Conservation (phyloP, 2,888 invertebrate species). For the Rhamnusium bicolor region DNA sequence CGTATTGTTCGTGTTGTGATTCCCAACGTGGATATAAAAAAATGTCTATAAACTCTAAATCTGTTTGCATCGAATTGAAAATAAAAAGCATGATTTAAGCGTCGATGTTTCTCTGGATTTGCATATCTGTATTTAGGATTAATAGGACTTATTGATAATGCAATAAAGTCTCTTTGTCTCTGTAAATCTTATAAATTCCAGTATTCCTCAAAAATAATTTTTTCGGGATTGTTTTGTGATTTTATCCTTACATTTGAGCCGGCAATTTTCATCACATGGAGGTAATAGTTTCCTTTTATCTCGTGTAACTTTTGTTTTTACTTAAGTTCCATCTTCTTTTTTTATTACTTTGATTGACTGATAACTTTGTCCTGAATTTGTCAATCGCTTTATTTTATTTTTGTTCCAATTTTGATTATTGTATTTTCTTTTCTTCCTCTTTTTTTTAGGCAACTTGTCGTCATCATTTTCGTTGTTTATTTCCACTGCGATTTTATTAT, state of each 20-base stretch:
- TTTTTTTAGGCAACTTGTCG: conserved; percentile 4
- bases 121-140: conserved; percentile 28
- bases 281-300: no score
- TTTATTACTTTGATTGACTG: no score
- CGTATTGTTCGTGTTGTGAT: conserved; percentile 23
- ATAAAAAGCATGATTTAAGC: conserved; percentile 32
- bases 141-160: conserved; percentile 17
- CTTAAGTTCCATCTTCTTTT: conserved; percentile 21
- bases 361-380: neutral
- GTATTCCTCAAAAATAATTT: conserved; percentile 34
- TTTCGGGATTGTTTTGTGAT: conserved; percentile 29
- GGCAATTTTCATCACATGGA: no score
- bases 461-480: no score
- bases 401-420: conserved; percentile 16
- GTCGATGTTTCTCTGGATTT: neutral
- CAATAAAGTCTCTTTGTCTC: conserved; percentile 33
- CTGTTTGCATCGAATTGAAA: conserved; percentile 26
- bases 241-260: conserved; percentile 36
- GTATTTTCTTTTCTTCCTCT: conserved; percentile 15
- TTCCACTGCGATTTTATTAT: neutral
- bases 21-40: conserved; percentile 39
- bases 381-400: conserved; percentile 24
- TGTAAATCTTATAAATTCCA: conserved; percentile 34
- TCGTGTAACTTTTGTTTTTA: no score
- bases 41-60: conserved; percentile 32